A percentile compares a stretch with the other conserved stretches of the same genome.
Evolutionary conservation across 2,888 invertebrate genomes (phyloP).

Genomic region (Lithophane ornitopus): DNA sequence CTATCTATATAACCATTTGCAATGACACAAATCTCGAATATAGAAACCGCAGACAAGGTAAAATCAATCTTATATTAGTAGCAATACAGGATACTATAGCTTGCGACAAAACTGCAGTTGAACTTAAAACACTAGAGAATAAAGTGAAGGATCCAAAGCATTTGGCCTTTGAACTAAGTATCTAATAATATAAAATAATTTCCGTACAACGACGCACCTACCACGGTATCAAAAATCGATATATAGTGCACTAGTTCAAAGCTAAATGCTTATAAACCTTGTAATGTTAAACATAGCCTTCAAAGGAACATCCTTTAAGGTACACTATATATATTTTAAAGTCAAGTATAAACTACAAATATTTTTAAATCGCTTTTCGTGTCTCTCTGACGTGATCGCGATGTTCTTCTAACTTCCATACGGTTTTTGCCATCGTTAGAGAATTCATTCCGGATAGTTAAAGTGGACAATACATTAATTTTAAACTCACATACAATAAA

Average conservation of each 20-base stretch:
- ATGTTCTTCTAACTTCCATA: background rate
- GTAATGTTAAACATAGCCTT: constrained; percentile 23
- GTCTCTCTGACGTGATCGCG: background rate
- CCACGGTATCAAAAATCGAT: constrained; percentile 56
- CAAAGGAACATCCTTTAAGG: background rate
- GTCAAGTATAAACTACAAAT: background rate
- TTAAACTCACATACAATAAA: background rate
- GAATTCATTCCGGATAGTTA: background rate
- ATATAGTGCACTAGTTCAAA: constrained; percentile 38
- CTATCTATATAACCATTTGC: constrained; percentile 15
- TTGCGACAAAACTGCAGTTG: background rate
- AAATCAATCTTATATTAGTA: background rate
- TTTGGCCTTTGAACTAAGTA: constrained; percentile 62
- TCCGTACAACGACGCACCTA: constrained; percentile 63
- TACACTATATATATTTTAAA: background rate
- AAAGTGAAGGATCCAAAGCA: constrained; percentile 45
- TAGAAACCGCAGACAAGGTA: constrained; percentile 1
- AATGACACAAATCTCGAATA: constrained; percentile 49
- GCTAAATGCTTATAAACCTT: constrained; percentile 23
- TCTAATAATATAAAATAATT: constrained; percentile 58
- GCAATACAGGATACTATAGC: constrained; percentile 3
- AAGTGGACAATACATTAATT: background rate
- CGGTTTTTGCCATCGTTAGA: background rate
- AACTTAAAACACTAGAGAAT: constrained; percentile 38
- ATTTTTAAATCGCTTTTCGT: background rate